phyloP scores from a whole-genome alignment of 1,140 invertebrate genomes.

The Oscheius sp. region DNA sequence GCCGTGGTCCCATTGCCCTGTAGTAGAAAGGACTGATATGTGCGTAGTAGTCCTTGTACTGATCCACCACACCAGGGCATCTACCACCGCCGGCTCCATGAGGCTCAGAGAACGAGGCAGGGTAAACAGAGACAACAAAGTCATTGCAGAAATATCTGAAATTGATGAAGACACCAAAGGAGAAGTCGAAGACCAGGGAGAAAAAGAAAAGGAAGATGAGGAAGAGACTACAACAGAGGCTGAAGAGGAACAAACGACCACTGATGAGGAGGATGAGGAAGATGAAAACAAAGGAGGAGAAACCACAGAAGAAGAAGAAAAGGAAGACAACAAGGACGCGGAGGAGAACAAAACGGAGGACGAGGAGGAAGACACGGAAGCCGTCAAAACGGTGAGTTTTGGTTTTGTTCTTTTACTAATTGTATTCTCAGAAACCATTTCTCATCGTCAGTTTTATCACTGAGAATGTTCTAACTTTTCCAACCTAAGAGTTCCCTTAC shows the following conservation, averaged over 20 bases:
- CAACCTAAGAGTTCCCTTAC: not conserved
- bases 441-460: not conserved
- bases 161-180: not conserved
- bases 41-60: too few species aligned
- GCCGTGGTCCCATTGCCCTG: too few species aligned
- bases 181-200: not conserved
- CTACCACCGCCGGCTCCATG: too few species aligned
- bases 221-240: not conserved
- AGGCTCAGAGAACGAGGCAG: not conserved
- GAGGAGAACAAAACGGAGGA: not conserved
- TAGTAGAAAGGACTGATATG: too few species aligned
- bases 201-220: constrained; percentile 12
- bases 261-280: not conserved
- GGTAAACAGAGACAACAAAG: not conserved
- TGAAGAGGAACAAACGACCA: not conserved
- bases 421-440: not conserved
- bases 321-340: constrained; percentile 1
- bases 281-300: not conserved
- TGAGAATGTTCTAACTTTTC: not conserved
- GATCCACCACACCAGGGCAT: too few species aligned
- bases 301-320: too few species aligned
- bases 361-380: not conserved
- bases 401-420: not conserved
- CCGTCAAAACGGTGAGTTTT: not conserved
- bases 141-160: not conserved